phyloP scores from a whole-genome alignment of 2,113 vertebrate genomes.

The Callorhinus ursinus region DNA sequence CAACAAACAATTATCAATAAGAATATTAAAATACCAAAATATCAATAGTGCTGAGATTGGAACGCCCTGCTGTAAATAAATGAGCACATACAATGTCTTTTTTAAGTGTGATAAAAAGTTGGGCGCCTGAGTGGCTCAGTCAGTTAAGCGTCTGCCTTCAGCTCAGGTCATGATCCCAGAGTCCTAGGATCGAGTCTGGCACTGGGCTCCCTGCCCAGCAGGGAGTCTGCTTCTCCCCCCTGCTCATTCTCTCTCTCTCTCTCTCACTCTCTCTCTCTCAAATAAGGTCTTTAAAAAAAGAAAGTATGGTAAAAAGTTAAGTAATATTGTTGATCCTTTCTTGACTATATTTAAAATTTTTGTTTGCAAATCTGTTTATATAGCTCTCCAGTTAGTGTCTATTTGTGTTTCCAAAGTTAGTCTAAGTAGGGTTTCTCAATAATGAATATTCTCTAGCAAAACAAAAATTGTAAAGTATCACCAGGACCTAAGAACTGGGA shows the following conservation, averaged over 20 bases:
- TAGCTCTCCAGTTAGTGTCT: neutral
- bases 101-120: neutral
- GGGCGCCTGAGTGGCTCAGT: no score
- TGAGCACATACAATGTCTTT: neutral
- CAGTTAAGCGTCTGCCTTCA: no score
- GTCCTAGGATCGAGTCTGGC: no score
- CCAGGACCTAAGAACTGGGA: neutral
- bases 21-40: neutral
- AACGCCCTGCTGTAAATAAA: neutral
- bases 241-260: no score
- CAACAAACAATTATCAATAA: neutral
- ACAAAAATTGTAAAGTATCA: slow-evolving; percentile 4
- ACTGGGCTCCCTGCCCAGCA: no score
- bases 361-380: slow-evolving; percentile 1
- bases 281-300: no score
- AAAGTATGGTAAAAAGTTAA: neutral
- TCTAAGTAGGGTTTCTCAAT: neutral
- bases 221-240: no score
- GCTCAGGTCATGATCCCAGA: no score
- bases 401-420: slow-evolving; percentile 29
- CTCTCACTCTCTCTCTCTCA: no score
- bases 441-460: slow-evolving; percentile 9
- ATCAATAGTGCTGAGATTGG: neutral
- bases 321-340: neutral
- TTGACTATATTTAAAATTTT: slow-evolving; percentile 17